Base-by-base conservation (phyloP, 2,888 invertebrate genomes). In the Allophyes oxyacanthae region DNA sequence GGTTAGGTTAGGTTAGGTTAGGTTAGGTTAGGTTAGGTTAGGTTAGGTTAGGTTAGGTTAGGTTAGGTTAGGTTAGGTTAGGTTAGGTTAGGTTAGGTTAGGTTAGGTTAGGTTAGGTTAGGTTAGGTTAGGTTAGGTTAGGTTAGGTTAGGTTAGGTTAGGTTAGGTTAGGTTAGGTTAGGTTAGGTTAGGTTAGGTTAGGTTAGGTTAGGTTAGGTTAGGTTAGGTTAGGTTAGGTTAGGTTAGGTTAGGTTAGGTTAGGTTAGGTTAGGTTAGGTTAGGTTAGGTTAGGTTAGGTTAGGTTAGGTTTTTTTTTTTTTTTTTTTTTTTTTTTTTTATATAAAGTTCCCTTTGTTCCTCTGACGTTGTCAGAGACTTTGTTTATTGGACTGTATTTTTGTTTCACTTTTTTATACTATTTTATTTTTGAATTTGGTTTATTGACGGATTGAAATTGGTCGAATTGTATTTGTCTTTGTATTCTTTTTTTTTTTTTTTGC, bases 171-270 rank as follows among this genome's bases (percentile, higher is more conserved):
- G 40, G 45, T 45, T 54, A 54, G 45, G 54, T 45, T 54, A 37
- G 42, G 42, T 41, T 36, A 49, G 49, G 49, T 49, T 43, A 57
- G 50, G 43, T 57, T 50, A 48, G 55, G 55, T 55, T 48, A 55
- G 48, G 48, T 33, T 33, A 33, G 33, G 33, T 33, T 33, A 33
- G 33, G 33, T 33, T 33, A 33, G 33, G 33, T 33, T 33, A 33
- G 33, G 33, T 54, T 54, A 54, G 54, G 54, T 54, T 54, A 54
- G 54, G 54, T 54, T 54, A 54, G 54, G 54, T 54, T 54, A 54
- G 54, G 54, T 54, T 54, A 54, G 54, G 54, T 54, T 54, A 54
- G 54, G 54, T 54, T 54, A 54, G 54, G 54, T 54, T 50, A 50
- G 50, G 50, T 50, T 41, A 49, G 40, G 49, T 49, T 49, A 40